Conservation (phyloP, 2,113 vertebrate genomes). For the Hydropotes inermis region DNA sequence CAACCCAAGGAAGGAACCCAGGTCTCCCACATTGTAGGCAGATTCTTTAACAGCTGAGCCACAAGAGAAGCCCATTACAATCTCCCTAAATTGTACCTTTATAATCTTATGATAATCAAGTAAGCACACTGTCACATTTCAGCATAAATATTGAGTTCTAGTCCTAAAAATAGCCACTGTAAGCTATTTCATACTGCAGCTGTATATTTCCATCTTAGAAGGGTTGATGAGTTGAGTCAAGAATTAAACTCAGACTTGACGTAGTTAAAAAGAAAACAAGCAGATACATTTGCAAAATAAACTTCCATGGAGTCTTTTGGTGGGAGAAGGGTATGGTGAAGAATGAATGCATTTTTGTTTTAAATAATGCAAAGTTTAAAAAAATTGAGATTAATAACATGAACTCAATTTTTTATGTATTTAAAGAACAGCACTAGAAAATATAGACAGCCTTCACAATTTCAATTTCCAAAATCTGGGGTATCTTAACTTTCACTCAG, state of each 20-base stretch:
- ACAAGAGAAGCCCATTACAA: not conserved
- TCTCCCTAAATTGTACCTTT: not conserved
- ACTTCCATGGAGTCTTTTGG: not conserved
- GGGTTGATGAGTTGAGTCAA: not conserved
- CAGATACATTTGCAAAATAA: not conserved
- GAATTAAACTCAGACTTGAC: not conserved
- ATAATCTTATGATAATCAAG: slow-evolving; percentile 46
- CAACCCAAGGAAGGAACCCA: not conserved
- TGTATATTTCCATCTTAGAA: slow-evolving; percentile 20
- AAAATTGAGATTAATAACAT: not conserved
- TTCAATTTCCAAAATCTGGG: slow-evolving; percentile 44
- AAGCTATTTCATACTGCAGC: not conserved
- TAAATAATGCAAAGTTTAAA: not conserved
- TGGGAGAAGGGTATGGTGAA: not conserved
- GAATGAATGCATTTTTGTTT: slow-evolving; percentile 34
- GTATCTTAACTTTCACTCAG: slow-evolving; percentile 26
- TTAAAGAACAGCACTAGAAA: slow-evolving; percentile 2
- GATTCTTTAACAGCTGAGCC: not conserved
- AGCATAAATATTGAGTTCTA: not conserved
- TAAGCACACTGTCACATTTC: not conserved
- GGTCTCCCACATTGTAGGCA: not conserved
- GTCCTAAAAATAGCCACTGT: not conserved
- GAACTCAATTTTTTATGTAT: slow-evolving; percentile 12
- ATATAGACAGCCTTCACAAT: not conserved
- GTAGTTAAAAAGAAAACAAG: slow-evolving; percentile 40